Conservation (phyloP, 2,888 invertebrate species). For the Lapara coniferarum region DNA sequence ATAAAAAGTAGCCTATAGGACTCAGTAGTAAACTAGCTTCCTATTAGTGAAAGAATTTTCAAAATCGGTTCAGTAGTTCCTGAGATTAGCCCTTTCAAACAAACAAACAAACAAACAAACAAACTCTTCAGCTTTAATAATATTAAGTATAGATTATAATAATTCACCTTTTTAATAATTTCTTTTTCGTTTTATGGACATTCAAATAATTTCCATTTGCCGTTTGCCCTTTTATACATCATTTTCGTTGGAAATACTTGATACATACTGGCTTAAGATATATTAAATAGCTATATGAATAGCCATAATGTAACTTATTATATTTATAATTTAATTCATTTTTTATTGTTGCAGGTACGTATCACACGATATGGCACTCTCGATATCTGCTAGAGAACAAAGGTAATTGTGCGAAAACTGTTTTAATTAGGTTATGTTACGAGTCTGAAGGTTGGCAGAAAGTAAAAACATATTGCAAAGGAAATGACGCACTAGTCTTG, state of each 20-base stretch:
- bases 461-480: not conserved
- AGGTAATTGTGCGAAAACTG: slow-evolving; percentile 28
- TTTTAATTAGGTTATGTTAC: not conserved
- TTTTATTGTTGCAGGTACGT: slow-evolving; percentile 61
- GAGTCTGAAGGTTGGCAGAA: slow-evolving; percentile 13
- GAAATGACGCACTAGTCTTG: not conserved
- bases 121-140: too few relatives aligned
- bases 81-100: too few relatives aligned
- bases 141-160: too few relatives aligned
- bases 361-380: slow-evolving; percentile 38
- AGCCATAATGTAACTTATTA: not conserved
- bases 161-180: not conserved
- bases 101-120: too few relatives aligned
- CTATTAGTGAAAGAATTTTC: too few relatives aligned
- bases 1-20: too few relatives aligned
- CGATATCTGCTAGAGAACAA: slow-evolving; percentile 32
- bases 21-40: too few relatives aligned
- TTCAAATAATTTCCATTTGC: not conserved
- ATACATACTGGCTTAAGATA: not conserved
- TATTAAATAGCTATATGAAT: not conserved
- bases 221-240: not conserved
- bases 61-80: too few relatives aligned
- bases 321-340: slow-evolving; percentile 26
- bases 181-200: not conserved
- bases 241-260: not conserved